Evolutionary conservation across 37 sponge, comb jelly and placozoan species (phyloP).

Genomic region (Haliclona indistincta): DNA sequence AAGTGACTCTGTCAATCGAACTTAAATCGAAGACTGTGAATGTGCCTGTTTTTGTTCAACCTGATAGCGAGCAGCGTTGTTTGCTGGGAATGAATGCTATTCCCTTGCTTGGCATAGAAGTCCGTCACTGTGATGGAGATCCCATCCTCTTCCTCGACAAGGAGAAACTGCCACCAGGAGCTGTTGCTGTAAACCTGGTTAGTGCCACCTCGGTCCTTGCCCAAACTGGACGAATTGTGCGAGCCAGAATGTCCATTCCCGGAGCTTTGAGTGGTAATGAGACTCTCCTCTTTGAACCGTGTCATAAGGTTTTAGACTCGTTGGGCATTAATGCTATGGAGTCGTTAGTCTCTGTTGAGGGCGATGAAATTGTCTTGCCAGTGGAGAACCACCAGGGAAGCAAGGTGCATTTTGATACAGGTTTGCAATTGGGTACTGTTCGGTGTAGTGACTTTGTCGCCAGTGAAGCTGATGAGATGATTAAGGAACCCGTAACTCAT

Average conservation of each 20-base stretch:
- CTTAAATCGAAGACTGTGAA: background rate
- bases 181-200: background rate
- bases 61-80: constrained; percentile 36
- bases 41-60: constrained; percentile 30
- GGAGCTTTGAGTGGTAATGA: background rate
- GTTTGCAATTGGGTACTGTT: background rate
- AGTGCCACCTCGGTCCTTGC: background rate
- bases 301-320: background rate
- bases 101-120: constrained; percentile 3
- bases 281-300: constrained; percentile 19
- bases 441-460: too few relatives aligned
- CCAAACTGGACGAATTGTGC: background rate
- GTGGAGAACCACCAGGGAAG: background rate
- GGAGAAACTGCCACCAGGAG: too few relatives aligned
- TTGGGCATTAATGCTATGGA: background rate
- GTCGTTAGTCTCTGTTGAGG: background rate
- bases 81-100: constrained; percentile 37
- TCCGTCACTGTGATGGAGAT: background rate
- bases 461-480: too few relatives aligned
- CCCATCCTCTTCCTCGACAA: too few relatives aligned
- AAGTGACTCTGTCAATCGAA: constrained; percentile 4
- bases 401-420: background rate
- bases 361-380: background rate
- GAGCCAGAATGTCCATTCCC: background rate
- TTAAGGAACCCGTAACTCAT: too few relatives aligned